Evolutionary conservation across 2,113 vertebrate genomes (phyloP), one percentile per base, ranked within the genome.

Genomic region (Spea bombifrons): DNA sequence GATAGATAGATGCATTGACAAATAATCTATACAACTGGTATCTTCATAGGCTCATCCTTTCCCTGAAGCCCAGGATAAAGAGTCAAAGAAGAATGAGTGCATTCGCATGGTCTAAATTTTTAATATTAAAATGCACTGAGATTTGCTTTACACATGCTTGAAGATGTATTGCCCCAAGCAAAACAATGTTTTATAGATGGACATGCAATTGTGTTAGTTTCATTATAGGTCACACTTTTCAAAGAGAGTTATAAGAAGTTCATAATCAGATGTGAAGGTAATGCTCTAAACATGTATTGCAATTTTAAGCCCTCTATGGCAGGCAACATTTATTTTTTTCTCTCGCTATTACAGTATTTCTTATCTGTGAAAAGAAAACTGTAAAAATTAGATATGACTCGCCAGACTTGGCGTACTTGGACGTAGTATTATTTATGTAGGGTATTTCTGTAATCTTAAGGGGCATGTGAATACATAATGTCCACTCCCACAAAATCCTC

Each of bases 91-190:
- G 75, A 89, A 91, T 90, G 88, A 90, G 84, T 85, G 83, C 80
- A 76, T 86, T 91, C 84, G 85, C 84, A 5, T 4, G 75, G 75
- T 85, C 88, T 94, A 88, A 94, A 94, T 94, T 90, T 93, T 95
- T 95, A 85, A 94, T 94, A 88, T 87, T 90, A 87, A 91, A 87
- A 90, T 90, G 92, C 90, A 84, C 82, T 86, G 91, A 92, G 92
- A 90, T 89, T 93, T 93, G 89, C 86, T 86, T 82, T 87, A 86
- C 85, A 86, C 86, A 88, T 92, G 90, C 90, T 90, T 65, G 75
- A 86, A 90, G 91, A 92, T 90, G 87, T 92, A 90, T 91, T 84
- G 93, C 91, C 92, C 84, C 86, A 78, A 90, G 93, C 93, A 87
- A 93, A 93, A 94, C 88, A 89, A 88, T 86, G 88, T 90, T 90